These are phyloP conservation scores for Poecilia latipinna DNA, from an alignment of 2,113 vertebrate species.

Conservation along the genomic window DNA sequence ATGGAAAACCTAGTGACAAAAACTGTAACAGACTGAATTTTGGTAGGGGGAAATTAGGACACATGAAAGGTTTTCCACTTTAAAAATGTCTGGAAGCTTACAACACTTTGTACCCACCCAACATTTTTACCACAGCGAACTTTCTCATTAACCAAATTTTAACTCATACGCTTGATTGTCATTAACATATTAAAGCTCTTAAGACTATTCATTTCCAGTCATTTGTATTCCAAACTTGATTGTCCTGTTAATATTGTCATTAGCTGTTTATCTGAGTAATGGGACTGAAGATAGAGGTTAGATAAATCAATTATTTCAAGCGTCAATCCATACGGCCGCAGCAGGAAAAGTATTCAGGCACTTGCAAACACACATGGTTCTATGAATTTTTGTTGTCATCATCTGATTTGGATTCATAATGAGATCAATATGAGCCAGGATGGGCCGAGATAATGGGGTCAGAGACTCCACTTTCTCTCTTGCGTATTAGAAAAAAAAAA, in stretches of 20 bases:
- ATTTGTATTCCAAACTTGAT: constrained; percentile 14
- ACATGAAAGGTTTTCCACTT: no score
- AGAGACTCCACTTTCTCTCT: constrained; percentile 33
- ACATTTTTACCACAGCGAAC: neutral
- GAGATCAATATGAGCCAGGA: constrained; percentile 61
- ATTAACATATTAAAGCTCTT: neutral
- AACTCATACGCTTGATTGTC: neutral
- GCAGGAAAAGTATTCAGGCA: neutral
- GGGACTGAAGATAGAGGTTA: constrained; percentile 1
- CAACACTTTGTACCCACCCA: neutral
- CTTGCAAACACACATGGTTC: constrained; percentile 24
- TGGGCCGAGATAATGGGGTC: constrained; percentile 50
- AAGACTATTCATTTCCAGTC: neutral
- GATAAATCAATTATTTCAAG: constrained; percentile 21
- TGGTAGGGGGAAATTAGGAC: constrained; percentile 13
- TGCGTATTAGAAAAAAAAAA: constrained; percentile 1
- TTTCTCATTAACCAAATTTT: neutral
- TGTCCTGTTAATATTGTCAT: constrained; percentile 21
- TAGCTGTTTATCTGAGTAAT: constrained; percentile 8
- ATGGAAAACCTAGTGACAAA: constrained; percentile 37
- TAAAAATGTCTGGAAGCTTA: neutral
- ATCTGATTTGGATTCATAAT: constrained; percentile 63
- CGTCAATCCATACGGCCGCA: constrained; percentile 31
- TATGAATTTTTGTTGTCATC: constrained; percentile 63
- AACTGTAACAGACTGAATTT: constrained; percentile 38